Evolutionary conservation across 2,113 vertebrate genomes (phyloP), one percentile per base, ranked within the genome.

Genomic region (Nymphicus hollandicus): DNA sequence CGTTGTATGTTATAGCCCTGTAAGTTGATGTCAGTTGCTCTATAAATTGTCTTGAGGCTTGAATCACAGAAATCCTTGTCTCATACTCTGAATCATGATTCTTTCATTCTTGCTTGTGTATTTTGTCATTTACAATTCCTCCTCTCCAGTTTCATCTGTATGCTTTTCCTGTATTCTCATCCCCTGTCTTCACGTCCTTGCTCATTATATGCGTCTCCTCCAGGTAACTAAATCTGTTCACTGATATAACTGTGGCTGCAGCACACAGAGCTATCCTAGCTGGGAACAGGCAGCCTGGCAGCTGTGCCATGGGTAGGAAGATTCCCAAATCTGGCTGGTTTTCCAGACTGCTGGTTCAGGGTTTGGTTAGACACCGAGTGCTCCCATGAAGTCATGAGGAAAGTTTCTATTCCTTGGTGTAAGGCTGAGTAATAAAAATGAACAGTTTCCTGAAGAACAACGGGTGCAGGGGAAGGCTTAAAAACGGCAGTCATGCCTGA

Each of bases 251-350:
- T 23, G 31, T 35, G 49, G 22, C 65, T 65, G 28, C 1, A 2
- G 11, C 3, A 23, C 4, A 37, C 29, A 55, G 20, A 78, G 50
- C 53, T 41, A 18, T 76, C 31, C 25, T 37, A 71, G 44, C 44
- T 2, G 5, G 56, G 70, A 63, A 11, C 31, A 10, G 4, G 10
- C 39, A 63, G 37, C 31, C 58, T 4, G 10, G 47, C 43, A 68
- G 66, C 27, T 0, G 1, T 84, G 39, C 19, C 8, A 1, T 0
- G 6, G 81, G 23, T 44, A 74, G 29, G 61, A 68, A n/a, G 13
- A 56, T 27, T 93, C 63, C 49, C 27, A 68, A 58, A 85, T 10
- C 31, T 70, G 79, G 17, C 44, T 4, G 20, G 7, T 17, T 28
- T 23, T 44, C 19, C 46, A 55, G 33, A 7, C 58, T 53, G 18